A percentile compares a stretch with the other conserved stretches of the same genome.
phyloP scores from a whole-genome alignment of 2,797 vertebrate species.

The Lophotriccus pileatus region DNA sequence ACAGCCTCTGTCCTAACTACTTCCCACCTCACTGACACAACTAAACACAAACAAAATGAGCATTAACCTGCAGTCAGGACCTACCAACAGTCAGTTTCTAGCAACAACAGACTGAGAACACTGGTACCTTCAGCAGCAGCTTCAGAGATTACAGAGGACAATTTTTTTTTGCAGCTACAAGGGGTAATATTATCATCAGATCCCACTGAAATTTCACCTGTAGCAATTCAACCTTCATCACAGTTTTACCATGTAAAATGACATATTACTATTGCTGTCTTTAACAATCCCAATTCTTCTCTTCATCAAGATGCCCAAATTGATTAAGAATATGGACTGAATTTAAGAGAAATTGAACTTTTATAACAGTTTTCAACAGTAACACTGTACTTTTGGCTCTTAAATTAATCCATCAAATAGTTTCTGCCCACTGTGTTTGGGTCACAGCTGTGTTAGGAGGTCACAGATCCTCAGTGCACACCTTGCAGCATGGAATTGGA shows the following conservation, averaged over 20 bases:
- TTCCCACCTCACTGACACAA: not conserved
- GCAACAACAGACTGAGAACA: not conserved
- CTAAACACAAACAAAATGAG: not conserved
- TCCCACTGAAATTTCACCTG: not conserved
- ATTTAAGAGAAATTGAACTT: not conserved
- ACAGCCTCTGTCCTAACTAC: fast-evolving
- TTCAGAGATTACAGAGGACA: not conserved
- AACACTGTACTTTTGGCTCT: not conserved
- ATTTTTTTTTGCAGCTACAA: not conserved
- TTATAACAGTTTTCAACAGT: not conserved
- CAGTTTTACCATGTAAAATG: fast-evolving
- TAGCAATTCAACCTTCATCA: not conserved
- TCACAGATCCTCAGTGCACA: not conserved
- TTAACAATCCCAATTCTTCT: not conserved
- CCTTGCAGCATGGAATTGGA: not conserved
- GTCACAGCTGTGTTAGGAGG: not conserved
- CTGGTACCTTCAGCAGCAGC: fast-evolving
- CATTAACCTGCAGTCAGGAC: fast-evolving
- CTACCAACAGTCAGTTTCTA: not conserved
- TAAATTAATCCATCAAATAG: not conserved
- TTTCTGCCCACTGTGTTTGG: not conserved
- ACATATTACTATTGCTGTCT: not conserved
- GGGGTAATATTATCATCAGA: not conserved
- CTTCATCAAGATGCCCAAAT: not conserved
- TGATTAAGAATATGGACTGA: not conserved